These are phyloP conservation scores for Germaria angustata DNA, from an alignment of 2,888 invertebrate genomes.

Conservation along the genomic window DNA sequence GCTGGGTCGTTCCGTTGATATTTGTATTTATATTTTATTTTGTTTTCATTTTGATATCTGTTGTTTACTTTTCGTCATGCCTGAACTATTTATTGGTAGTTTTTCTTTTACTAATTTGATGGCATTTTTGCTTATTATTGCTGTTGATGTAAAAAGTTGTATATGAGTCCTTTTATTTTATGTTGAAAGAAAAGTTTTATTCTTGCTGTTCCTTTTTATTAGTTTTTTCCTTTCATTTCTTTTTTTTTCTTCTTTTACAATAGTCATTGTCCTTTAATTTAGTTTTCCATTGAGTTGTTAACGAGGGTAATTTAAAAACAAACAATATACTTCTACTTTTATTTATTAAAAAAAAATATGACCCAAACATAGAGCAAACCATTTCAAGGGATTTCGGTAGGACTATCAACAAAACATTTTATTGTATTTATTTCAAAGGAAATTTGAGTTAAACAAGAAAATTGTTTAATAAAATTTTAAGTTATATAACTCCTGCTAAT, in stretches of 20 bases:
- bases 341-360: neutral
- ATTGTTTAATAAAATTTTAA: no score
- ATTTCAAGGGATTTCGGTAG: neutral
- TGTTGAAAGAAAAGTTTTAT: slow-evolving; percentile 33
- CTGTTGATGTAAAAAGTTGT: slow-evolving; percentile 56
- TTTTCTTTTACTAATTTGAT: slow-evolving; percentile 48
- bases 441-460: no score
- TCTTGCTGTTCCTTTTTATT: neutral
- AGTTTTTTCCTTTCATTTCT: neutral
- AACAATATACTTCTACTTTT: neutral
- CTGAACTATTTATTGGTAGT: slow-evolving; percentile 55
- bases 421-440: neutral
- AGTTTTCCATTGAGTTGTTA: slow-evolving; percentile 46
- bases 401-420: neutral
- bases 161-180: slow-evolving; percentile 20
- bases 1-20: no score
- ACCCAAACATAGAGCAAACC: neutral
- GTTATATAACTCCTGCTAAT: no score
- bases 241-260: neutral
- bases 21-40: neutral
- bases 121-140: slow-evolving; percentile 43
- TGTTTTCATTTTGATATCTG: neutral
- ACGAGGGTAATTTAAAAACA: slow-evolving; percentile 24
- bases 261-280: slow-evolving; percentile 39
- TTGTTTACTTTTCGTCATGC: slow-evolving; percentile 9